phyloP scores from a whole-genome alignment of 1,140 invertebrate species.

The Neuroterus valhalla region DNA sequence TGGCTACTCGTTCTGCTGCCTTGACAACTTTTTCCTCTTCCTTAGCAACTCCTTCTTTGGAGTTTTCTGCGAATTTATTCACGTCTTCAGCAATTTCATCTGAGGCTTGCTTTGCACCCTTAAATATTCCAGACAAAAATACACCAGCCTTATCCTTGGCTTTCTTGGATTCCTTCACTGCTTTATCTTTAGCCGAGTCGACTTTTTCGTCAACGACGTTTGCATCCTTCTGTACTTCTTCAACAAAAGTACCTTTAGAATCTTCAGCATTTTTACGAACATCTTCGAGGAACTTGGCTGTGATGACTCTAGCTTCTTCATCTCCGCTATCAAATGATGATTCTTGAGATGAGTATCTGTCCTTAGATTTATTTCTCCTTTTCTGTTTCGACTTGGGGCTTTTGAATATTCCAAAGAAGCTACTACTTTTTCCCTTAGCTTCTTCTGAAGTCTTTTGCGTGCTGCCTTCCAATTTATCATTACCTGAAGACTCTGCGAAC shows the following conservation, averaged over 20 bases:
- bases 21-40: not conserved
- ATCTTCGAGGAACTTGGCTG: conserved; percentile 56
- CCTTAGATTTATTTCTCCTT: conserved; percentile 60
- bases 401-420: conserved; percentile 67
- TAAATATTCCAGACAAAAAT: not conserved
- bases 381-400: conserved; percentile 66
- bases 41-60: conserved; percentile 27
- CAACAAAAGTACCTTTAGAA: not conserved
- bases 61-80: conserved; percentile 30
- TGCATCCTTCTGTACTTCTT: not conserved
- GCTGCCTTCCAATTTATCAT: not conserved
- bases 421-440: conserved; percentile 57
- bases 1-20: no score
- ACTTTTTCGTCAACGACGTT: not conserved
- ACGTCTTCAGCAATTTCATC: not conserved
- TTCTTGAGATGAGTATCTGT: conserved; percentile 60
- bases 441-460: conserved; percentile 29
- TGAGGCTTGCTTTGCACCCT: conserved; percentile 2
- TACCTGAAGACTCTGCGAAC: not conserved
- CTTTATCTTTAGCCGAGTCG: conserved; percentile 11
- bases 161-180: conserved; percentile 1
- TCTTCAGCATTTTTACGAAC: conserved; percentile 44
- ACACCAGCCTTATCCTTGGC: conserved; percentile 30
- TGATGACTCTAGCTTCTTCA: conserved; percentile 61
- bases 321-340: conserved; percentile 66